Evolutionary conservation across 2,797 vertebrate species (phyloP).

Genomic region (Catharus ustulatus): DNA sequence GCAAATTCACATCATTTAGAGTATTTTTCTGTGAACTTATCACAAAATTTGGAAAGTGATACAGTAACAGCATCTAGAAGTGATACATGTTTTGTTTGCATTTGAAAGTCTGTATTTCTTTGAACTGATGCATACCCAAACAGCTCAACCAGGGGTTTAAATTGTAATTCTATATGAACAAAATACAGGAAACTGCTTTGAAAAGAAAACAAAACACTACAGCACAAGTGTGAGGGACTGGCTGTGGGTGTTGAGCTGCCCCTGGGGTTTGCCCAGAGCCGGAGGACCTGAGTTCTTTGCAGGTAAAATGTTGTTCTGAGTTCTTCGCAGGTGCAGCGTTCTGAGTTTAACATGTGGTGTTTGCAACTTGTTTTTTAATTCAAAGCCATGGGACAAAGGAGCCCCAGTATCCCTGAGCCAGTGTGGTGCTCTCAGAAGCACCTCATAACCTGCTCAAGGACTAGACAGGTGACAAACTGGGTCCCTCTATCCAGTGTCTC

Average conservation of each 20-base stretch:
- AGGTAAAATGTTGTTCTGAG: not conserved
- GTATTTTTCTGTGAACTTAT: not conserved
- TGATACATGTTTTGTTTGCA: fast-evolving
- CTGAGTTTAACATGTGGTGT: not conserved
- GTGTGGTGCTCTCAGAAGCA: not conserved
- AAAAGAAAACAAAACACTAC: not conserved
- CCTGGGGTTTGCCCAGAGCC: not conserved
- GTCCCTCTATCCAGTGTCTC: not conserved
- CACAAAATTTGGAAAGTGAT: not conserved
- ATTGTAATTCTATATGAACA: not conserved
- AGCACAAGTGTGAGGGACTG: not conserved
- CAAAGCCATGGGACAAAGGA: not conserved
- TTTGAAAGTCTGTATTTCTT: not conserved
- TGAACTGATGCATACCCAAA: not conserved
- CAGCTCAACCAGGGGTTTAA: not conserved
- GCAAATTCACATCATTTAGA: not conserved
- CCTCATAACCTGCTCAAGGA: not conserved
- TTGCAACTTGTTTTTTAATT: not conserved
- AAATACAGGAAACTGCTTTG: not conserved
- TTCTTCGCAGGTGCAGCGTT: not conserved
- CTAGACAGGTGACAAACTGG: not conserved
- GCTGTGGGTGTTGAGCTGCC: not conserved
- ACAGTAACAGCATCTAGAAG: not conserved
- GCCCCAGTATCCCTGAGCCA: fast-evolving
- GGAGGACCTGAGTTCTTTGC: not conserved